A percentile compares a stretch with the other conserved stretches of the same genome.
phyloP scores from a whole-genome alignment of 2,797 vertebrate species.

The Heterohyrax brucei region DNA sequence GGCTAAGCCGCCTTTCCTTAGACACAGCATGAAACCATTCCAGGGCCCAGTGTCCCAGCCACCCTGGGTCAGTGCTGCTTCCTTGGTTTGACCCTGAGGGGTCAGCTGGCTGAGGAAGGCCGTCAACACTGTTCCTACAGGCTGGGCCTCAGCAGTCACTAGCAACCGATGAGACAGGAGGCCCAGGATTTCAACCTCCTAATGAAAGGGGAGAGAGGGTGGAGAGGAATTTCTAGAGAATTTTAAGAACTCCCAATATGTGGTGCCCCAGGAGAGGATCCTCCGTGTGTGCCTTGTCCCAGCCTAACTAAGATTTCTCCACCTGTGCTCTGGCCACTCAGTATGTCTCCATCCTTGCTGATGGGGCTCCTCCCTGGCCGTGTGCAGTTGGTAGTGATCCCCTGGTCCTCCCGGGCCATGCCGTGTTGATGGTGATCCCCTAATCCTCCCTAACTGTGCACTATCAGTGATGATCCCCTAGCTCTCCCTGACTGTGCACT shows the following conservation, averaged over 20 bases:
- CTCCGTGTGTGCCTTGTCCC: background rate
- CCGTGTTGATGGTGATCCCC: too few relatives aligned
- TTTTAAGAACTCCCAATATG: background rate
- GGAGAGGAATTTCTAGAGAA: background rate
- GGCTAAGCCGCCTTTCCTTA: background rate
- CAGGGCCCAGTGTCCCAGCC: background rate
- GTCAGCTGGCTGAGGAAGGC: background rate
- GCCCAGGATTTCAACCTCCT: background rate
- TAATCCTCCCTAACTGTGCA: background rate
- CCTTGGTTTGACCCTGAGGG: constrained; percentile 23
- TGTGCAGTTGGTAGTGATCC: background rate
- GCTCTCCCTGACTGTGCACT: background rate
- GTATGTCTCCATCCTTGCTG: background rate
- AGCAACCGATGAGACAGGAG: background rate
- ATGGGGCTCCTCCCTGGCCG: background rate
- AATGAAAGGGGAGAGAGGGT: background rate
- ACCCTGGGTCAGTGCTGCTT: background rate
- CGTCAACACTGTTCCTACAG: background rate
- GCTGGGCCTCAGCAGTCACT: background rate
- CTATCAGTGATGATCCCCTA: background rate
- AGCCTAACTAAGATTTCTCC: background rate
- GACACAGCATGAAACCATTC: constrained; percentile 30
- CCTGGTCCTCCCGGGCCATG: background rate
- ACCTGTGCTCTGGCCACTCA: background rate
- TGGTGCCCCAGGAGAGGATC: background rate